A percentile compares a stretch with the other conserved stretches of the same genome.
Conservation (phyloP, 2,888 invertebrate genomes). For the Acanthococcus lagerstroemiae region DNA sequence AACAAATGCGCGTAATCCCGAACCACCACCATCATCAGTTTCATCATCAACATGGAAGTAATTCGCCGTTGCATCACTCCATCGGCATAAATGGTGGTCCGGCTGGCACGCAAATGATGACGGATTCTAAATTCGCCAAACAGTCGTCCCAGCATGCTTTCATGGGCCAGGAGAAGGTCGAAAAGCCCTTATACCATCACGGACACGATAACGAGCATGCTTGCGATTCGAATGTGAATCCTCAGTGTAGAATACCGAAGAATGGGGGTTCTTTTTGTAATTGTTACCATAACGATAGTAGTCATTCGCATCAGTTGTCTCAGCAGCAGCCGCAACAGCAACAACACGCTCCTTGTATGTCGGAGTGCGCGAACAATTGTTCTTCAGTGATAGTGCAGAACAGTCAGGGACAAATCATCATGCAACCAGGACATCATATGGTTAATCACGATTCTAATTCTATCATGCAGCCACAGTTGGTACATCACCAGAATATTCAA, state of each 20-base stretch:
- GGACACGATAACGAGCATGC: not conserved
- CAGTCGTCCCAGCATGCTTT: not conserved
- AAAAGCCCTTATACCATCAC: slow-evolving; percentile 2
- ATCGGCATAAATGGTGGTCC: not conserved
- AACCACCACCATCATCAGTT: slow-evolving; percentile 6
- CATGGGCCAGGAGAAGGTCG: not conserved
- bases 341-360: not conserved
- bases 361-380: slow-evolving; percentile 7
- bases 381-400: slow-evolving; percentile 10
- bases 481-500: slow-evolving; percentile 7
- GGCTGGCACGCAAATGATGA: not conserved
- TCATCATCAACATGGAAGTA: not conserved
- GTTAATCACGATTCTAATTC: slow-evolving; percentile 18
- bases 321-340: not conserved
- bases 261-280: slow-evolving; percentile 5
- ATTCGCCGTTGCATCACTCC: not conserved
- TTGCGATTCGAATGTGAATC: not conserved
- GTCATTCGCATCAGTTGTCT: not conserved
- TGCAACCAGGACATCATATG: slow-evolving; percentile 11
- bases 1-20: slow-evolving; percentile 17
- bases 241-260: slow-evolving; percentile 2
- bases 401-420: slow-evolving; percentile 5
- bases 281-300: slow-evolving; percentile 20
- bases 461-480: not conserved
- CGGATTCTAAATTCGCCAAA: not conserved